Base-by-base conservation (phyloP, 2,888 invertebrate species). In the Esperia sulphurella region DNA sequence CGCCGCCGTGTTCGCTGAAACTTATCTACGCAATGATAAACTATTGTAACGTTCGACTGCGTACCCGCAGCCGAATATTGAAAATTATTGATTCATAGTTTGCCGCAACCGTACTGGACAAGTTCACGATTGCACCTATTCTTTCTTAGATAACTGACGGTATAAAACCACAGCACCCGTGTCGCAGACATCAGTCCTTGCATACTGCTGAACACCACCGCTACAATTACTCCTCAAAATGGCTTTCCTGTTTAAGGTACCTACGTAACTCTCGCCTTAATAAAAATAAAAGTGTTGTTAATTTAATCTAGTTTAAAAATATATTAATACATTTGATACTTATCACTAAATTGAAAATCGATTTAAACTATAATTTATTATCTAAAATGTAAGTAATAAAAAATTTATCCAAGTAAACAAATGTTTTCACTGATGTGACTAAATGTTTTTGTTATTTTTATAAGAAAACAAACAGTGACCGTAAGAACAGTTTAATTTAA, bases 31-130 rank as follows among this genome's bases (percentile, higher is more conserved):
- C 81, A 80, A 80, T 60, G 54, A 3, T 21, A 21, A 63, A 33
- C 4, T 48, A 62, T 63, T 71, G 69, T 63, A 75, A 72, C 71
- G 72, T 68, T 68, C 61, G 68, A 63, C 70, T 78, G 77, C 79
- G 80, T 83, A 75, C 62, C 60, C 59, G 50, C 46, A 54, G 64
- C 67, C 75, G 61, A 83, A 85, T 75, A 85, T 79, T 79, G 79
- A 83, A 83, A 87, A 86, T 81, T 82, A 84, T 88, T 85, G 85
- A 83, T 84, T 83, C 86, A 86, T 85, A 83, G 77, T 76, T 76
- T 81, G 81, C 78, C 56, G 85, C 86, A 88, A 87, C 73, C 61
- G 58, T 56, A 54, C 52, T 70, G 63, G 67, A 72, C 79, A 77
- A 77, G 74, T 73, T 76, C 74, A 76, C 75, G 75, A 83, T 87